Evolutionary conservation across 2,113 vertebrate species (phyloP).

Genomic region (Chelonoidis abingdonii): DNA sequence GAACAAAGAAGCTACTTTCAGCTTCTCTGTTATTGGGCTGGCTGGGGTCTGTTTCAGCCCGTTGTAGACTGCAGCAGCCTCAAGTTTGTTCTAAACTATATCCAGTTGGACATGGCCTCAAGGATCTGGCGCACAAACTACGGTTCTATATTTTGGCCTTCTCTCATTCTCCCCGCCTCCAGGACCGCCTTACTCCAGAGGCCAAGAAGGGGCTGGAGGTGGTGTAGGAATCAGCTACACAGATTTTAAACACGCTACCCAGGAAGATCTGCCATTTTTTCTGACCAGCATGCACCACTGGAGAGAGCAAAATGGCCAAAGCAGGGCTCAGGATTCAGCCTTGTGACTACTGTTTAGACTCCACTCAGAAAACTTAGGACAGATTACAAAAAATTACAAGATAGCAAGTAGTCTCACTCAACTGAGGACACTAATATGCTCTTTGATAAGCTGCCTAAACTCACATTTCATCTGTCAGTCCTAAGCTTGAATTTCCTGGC

Average conservation of each 20-base stretch:
- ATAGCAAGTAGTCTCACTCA: not conserved
- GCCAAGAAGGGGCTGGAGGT: not conserved
- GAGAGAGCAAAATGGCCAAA: not conserved
- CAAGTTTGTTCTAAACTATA: not conserved
- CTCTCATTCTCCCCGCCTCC: fast-evolving
- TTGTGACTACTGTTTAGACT: not conserved
- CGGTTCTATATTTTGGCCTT: fast-evolving
- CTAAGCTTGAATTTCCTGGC: not conserved
- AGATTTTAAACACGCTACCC: too few species aligned
- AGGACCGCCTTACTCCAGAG: not conserved
- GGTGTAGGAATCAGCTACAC: not conserved
- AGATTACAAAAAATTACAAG: not conserved
- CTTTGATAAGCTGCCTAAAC: not conserved
- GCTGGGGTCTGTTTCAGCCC: not conserved
- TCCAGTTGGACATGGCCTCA: not conserved
- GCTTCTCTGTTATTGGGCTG: not conserved
- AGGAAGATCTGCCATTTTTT: fast-evolving
- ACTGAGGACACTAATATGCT: not conserved
- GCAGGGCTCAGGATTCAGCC: not conserved
- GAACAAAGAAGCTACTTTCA: not conserved
- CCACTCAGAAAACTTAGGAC: not conserved
- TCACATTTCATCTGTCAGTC: not conserved
- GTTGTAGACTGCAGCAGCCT: not conserved
- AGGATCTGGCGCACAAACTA: fast-evolving
- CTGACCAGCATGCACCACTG: not conserved